phyloP scores from a whole-genome alignment of 2,888 invertebrate genomes.

The Drosophila lacicola region DNA sequence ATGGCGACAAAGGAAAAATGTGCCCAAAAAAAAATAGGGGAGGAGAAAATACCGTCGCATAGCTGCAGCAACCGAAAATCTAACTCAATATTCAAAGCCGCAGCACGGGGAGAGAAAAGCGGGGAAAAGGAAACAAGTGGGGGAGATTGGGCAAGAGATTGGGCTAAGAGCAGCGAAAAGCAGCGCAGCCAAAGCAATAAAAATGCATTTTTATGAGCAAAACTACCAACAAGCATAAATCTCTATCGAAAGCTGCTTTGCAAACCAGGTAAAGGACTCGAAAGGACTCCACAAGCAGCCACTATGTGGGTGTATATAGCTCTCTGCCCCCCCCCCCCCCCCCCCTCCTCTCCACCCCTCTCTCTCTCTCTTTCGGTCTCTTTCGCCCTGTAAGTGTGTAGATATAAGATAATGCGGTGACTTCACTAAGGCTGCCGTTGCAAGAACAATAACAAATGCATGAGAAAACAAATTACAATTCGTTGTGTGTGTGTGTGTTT shows the following conservation, averaged over 20 bases:
- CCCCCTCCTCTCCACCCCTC: not conserved
- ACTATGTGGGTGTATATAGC: constrained; percentile 16
- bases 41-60: constrained; percentile 28
- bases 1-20: constrained; percentile 55
- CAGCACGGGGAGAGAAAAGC: constrained; percentile 24
- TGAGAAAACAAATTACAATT: constrained; percentile 79
- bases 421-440: constrained; percentile 72
- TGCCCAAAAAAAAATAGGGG: constrained; percentile 44
- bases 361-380: not conserved
- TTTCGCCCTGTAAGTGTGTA: constrained; percentile 35
- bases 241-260: constrained; percentile 81
- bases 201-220: constrained; percentile 81
- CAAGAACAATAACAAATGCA: constrained; percentile 79
- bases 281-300: constrained; percentile 27
- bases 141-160: not conserved
- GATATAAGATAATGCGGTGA: constrained; percentile 75
- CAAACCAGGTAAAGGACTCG: constrained; percentile 37
- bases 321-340: too few relatives aligned
- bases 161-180: constrained; percentile 30
- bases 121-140: not conserved
- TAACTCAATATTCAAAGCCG: constrained; percentile 79
- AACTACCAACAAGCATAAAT: constrained; percentile 81
- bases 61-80: constrained; percentile 58
- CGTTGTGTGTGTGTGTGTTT: constrained; percentile 37
- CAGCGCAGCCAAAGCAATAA: constrained; percentile 73